phyloP scores from a whole-genome alignment of 1,140 invertebrate genomes.

The Pseudachorutes palmiensis region DNA sequence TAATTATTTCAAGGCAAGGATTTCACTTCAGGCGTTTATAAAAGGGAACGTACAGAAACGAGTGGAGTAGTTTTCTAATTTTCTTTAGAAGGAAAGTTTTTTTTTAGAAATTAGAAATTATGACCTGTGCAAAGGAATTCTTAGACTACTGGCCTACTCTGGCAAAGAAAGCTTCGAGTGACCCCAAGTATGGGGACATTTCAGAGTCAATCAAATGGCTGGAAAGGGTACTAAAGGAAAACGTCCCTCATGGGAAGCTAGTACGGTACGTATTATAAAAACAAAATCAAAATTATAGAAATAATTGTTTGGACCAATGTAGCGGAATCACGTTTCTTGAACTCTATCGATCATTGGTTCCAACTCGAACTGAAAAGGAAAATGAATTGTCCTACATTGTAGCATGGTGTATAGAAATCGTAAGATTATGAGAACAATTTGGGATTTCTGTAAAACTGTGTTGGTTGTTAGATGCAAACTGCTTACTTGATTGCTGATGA shows the following conservation, averaged over 20 bases:
- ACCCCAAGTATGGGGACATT: not conserved
- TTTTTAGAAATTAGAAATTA: not conserved
- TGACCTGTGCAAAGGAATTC: not conserved
- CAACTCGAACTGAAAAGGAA: not conserved
- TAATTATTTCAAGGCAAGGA: too few species aligned
- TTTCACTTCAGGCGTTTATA: too few species aligned
- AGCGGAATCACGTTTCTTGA: not conserved
- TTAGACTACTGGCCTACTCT: not conserved
- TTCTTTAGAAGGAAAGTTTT: not conserved
- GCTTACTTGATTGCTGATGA: constrained; percentile 63
- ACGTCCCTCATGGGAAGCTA: constrained; percentile 7
- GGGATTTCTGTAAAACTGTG: too few species aligned
- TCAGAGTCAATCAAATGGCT: not conserved
- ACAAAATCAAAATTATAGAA: not conserved
- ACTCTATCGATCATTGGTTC: not conserved
- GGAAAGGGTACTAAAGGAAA: not conserved
- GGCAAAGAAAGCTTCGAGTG: not conserved
- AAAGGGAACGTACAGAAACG: too few species aligned
- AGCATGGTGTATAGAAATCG: constrained; percentile 27
- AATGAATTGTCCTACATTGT: not conserved
- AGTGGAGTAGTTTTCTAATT: not conserved
- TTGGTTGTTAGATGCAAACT: constrained; percentile 12
- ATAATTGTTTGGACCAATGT: not conserved
- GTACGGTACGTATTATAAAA: too few species aligned
- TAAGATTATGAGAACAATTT: too few species aligned